Percentiles rank a stretch among this genome's conserved stretches.
Evolutionary conservation across 92 coral and sea anemone genomes (phyloP).

Genomic region (Epizoanthus fatuus): DNA sequence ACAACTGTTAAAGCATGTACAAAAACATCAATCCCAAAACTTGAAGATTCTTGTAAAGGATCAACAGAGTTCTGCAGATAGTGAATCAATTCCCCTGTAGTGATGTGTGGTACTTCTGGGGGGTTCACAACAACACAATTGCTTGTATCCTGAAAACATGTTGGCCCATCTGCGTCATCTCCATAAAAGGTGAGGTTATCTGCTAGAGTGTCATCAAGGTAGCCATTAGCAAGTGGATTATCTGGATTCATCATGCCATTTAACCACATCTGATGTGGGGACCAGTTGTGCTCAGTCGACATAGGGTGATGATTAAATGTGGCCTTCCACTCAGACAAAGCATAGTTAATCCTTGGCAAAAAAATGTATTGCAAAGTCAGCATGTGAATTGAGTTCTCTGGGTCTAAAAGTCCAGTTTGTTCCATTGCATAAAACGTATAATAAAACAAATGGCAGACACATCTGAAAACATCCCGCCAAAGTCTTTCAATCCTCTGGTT

Average conservation of each 20-base stretch:
- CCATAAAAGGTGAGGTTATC: constrained; percentile 56
- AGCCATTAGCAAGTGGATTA: constrained; percentile 66
- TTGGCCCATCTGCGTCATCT: constrained; percentile 61
- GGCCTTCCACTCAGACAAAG: constrained; percentile 65
- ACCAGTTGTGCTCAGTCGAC: constrained; percentile 67
- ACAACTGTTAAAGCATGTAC: constrained; percentile 44
- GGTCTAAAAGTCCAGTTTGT: constrained; percentile 69
- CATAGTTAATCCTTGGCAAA: constrained; percentile 54
- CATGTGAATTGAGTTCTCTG: constrained; percentile 72
- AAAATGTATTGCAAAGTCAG: constrained; percentile 51
- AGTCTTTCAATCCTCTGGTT: constrained; percentile 82
- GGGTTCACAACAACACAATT: constrained; percentile 69
- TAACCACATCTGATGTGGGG: constrained; percentile 76
- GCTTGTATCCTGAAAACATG: constrained; percentile 55
- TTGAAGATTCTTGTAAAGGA: constrained; percentile 46
- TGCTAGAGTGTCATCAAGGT: constrained; percentile 50
- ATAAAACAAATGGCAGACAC: constrained; percentile 63
- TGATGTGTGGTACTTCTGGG: constrained; percentile 55
- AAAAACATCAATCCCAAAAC: constrained; percentile 58
- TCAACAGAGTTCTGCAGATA: constrained; percentile 51
- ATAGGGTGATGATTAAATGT: constrained; percentile 61
- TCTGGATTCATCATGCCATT: constrained; percentile 71
- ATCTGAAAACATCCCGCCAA: constrained; percentile 82
- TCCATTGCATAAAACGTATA: constrained; percentile 79
- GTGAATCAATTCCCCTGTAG: constrained; percentile 40